These are phyloP conservation scores for Arrhopalites spinosus DNA, from an alignment of 2,888 invertebrate genomes.

Conservation along the genomic window DNA sequence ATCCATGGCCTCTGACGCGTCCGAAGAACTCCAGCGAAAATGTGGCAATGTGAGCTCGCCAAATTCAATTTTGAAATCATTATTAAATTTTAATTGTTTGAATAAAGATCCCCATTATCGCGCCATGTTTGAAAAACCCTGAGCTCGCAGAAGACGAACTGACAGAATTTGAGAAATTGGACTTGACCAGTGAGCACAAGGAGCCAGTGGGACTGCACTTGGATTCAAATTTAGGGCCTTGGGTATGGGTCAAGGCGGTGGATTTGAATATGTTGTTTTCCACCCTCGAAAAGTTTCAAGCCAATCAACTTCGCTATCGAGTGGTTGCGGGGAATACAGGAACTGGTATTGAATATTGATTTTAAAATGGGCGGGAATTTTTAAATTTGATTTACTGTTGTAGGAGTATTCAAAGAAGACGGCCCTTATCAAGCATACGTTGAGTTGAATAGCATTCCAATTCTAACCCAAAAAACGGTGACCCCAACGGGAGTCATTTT, in stretches of 20 bases:
- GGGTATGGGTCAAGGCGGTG: conserved; percentile 46
- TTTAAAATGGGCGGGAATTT: not conserved
- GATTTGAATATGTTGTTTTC: conserved; percentile 38
- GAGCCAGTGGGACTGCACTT: not conserved
- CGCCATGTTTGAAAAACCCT: too few relatives aligned
- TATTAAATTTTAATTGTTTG: too few relatives aligned
- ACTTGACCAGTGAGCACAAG: too few relatives aligned
- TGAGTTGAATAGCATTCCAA: conserved; percentile 67
- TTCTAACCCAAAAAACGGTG: conserved; percentile 61
- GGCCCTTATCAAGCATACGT: conserved; percentile 66
- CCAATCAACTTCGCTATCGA: conserved; percentile 60
- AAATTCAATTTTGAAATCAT: too few relatives aligned
- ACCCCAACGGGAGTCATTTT: conserved; percentile 61
- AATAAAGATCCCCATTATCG: too few relatives aligned
- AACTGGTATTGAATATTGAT: not conserved
- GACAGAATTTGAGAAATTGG: not conserved
- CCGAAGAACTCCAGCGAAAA: conserved; percentile 15
- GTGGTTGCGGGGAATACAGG: conserved; percentile 70
- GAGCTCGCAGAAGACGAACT: too few relatives aligned
- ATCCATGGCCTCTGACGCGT: conserved; percentile 68
- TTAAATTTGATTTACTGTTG: conserved; percentile 57
- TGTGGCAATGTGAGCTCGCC: not conserved
- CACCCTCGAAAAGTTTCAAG: conserved; percentile 32
- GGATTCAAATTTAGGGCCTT: conserved; percentile 30
- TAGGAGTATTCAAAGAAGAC: conserved; percentile 62